Base-by-base conservation (phyloP, 2,113 vertebrate species). In the Bostrychus sinensis region DNA sequence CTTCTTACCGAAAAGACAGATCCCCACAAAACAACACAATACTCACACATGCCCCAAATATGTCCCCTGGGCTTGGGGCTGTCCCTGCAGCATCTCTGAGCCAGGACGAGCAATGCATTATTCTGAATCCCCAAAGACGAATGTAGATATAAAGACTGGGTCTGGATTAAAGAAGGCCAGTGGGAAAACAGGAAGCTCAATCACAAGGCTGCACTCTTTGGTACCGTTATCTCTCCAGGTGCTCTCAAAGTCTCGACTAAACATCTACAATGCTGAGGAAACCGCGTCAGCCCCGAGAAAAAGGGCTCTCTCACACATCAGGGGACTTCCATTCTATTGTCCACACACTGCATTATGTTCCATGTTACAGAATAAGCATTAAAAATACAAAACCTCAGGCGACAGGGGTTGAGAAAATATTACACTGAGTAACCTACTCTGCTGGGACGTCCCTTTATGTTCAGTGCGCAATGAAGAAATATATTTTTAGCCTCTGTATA, bases 281-380 rank as follows among this genome's bases (percentile, higher is more conserved):
- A 70, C 46, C 58, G 38, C 23, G 69, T 64, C 67, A 59, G 17
- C 2, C 20, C 62, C 72, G 72, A 67, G 45, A 60, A 55, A 69
- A 43, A 20, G 66, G 58, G 56, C 30, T 39, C 77, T 82, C 78
- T 70, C 82, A 60, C 81, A 79, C 81, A 72, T 79, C 78, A 6
- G 85, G 87, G 87, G 87, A 89, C 81, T 89, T 87, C 85, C 85
- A 85, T 51, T 56, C 85, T 58, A 85, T 86, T 86, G 87, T 89
- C 75, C 72, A 10, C 12, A 9, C 5, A 39, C 41, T 45, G 75
- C 78, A 58, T 71, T 76, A 71, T 81, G 83, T 80, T 86, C 70
- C 65, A 72, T 48, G 75, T 77, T 45, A 23, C 66, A 80, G 64
- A 74, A 48, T 14, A 63, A 50, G 58, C 53, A 60, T 22, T 30